Conservation (phyloP, 2,113 vertebrate genomes). For the Corythaeola cristata region DNA sequence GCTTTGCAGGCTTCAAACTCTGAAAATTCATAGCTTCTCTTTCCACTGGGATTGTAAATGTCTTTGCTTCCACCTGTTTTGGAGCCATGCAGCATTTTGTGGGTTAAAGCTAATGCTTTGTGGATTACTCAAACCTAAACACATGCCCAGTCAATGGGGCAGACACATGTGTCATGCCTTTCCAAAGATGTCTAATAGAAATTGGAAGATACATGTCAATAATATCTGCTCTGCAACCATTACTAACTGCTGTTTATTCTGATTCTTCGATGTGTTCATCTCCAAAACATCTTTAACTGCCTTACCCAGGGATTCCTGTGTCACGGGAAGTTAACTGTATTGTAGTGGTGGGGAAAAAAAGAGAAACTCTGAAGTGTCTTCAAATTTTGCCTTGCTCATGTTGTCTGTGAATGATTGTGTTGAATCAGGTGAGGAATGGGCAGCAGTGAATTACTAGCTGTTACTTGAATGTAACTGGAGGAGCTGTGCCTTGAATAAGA, state of each 20-base stretch:
- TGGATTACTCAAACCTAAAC: neutral
- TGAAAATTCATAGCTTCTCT: neutral
- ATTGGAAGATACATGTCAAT: neutral
- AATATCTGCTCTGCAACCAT: neutral
- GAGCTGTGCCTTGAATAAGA: neutral
- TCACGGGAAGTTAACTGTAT: neutral
- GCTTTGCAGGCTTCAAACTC: neutral
- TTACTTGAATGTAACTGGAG: neutral
- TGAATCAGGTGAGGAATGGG: neutral
- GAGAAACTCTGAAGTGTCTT: neutral
- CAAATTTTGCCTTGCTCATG: fast-evolving
- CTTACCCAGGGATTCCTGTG: too few species aligned
- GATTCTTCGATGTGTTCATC: neutral
- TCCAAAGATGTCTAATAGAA: neutral
- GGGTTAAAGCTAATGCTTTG: neutral
- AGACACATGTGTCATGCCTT: fast-evolving
- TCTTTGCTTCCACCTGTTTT: neutral
- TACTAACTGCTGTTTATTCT: neutral
- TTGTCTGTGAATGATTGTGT: fast-evolving
- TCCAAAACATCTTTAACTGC: neutral
- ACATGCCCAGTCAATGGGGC: fast-evolving
- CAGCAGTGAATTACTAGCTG: neutral
- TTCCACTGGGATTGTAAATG: neutral
- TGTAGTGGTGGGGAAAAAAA: neutral
- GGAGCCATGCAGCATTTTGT: neutral